A percentile compares a stretch with the other conserved stretches of the same genome.
Conservation (phyloP, 2,113 vertebrate species). For the Nanorana parkeri region DNA sequence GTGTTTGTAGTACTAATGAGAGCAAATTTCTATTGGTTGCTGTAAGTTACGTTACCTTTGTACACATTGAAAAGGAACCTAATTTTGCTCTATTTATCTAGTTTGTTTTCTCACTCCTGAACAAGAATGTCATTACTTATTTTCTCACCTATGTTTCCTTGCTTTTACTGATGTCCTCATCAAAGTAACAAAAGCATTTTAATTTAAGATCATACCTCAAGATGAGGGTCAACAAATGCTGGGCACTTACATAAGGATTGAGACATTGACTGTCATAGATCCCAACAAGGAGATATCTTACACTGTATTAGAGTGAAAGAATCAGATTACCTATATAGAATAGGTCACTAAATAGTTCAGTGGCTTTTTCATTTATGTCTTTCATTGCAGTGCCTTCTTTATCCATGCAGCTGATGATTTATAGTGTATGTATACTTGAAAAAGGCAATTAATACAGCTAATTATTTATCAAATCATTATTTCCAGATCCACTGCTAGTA, state of each 20-base stretch:
- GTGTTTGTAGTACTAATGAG: not conserved
- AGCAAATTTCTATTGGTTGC: not conserved
- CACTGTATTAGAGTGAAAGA: too few species aligned
- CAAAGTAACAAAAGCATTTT: too few species aligned
- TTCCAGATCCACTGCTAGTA: not conserved
- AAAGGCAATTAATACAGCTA: slow-evolving; percentile 25
- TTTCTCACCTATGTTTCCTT: too few species aligned
- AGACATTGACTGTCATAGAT: too few species aligned
- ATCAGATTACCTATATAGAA: too few species aligned
- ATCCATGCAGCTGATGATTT: slow-evolving; percentile 2
- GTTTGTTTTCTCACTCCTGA: not conserved
- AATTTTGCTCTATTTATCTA: too few species aligned
- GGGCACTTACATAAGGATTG: too few species aligned
- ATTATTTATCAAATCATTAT: slow-evolving; percentile 42
- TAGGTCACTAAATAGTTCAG: not conserved
- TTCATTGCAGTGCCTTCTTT: not conserved
- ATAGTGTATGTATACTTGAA: not conserved
- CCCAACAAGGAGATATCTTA: too few species aligned
- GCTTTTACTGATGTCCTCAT: too few species aligned
- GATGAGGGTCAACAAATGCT: too few species aligned
- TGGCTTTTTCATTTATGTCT: not conserved
- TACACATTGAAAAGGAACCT: too few species aligned
- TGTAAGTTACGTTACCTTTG: not conserved
- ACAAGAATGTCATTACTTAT: not conserved
- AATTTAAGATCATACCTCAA: too few species aligned